Percentiles rank a stretch among this genome's conserved stretches.
phyloP scores from a whole-genome alignment of 2,888 invertebrate species.

The Linnaemya vulpina region DNA sequence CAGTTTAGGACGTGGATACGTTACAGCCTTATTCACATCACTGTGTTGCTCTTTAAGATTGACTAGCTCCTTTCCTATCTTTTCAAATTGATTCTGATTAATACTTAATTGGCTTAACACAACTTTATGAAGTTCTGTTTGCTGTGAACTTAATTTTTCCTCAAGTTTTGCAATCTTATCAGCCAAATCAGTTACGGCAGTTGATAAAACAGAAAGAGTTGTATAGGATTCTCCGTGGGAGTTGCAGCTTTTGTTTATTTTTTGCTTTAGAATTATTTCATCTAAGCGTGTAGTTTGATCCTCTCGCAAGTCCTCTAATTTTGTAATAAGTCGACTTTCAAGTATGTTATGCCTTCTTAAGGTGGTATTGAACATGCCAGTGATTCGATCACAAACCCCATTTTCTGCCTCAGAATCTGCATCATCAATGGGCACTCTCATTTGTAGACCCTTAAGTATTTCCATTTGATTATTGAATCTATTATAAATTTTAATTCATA shows the following conservation, averaged over 20 bases:
- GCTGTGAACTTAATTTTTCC: too few species aligned
- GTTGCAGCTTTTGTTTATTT: constrained; percentile 38
- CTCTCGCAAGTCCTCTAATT: constrained; percentile 51
- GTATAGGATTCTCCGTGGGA: background rate
- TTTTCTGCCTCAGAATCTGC: background rate
- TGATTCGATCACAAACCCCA: constrained; percentile 22
- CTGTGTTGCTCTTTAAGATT: too few species aligned
- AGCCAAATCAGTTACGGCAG: constrained; percentile 18
- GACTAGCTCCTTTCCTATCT: too few species aligned
- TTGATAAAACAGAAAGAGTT: background rate
- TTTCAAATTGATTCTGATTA: too few species aligned
- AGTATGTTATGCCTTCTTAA: constrained; percentile 42
- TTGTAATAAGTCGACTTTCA: constrained; percentile 42
- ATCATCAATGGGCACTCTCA: background rate
- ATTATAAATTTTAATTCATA: background rate
- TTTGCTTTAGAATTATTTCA: constrained; percentile 33
- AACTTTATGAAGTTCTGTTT: too few species aligned
- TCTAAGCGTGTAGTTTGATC: constrained; percentile 47
- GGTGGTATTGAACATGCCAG: constrained; percentile 40
- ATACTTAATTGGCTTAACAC: too few species aligned
- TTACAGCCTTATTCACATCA: too few species aligned
- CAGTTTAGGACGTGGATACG: too few species aligned
- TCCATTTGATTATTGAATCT: constrained; percentile 51
- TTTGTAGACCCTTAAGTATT: constrained; percentile 33
- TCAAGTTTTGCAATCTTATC: background rate